A percentile compares a stretch with the other conserved stretches of the same genome.
Evolutionary conservation across 2,888 invertebrate species (phyloP).

Genomic region (Ectemnius lituratus): DNA sequence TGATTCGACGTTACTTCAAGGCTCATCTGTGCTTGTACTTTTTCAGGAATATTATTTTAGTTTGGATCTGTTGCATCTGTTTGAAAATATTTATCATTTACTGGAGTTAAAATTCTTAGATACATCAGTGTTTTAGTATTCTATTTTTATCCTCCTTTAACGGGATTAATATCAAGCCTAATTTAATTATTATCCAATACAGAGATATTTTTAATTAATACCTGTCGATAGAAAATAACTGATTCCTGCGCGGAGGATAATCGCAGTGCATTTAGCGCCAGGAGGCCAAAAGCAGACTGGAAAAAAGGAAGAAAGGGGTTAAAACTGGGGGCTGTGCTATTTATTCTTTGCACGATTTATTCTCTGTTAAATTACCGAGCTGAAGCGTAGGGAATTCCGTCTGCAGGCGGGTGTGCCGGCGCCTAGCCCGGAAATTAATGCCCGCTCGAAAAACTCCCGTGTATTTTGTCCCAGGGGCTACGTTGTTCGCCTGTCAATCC

Average conservation of each 20-base stretch:
- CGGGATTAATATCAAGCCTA: no score
- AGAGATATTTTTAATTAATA: no score
- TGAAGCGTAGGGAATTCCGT: slow-evolving; percentile 2
- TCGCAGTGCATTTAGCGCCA: background rate
- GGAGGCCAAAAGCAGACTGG: background rate
- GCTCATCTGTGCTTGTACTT: no score
- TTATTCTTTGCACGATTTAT: slow-evolving; percentile 6
- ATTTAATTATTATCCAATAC: no score
- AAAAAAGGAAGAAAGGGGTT: background rate
- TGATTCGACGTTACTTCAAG: no score
- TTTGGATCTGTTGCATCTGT: no score
- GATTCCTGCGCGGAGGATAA: background rate
- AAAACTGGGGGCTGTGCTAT: background rate
- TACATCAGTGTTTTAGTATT: no score
- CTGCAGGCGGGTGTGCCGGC: background rate
- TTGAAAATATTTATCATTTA: no score
- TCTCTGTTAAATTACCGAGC: background rate
- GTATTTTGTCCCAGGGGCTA: slow-evolving; percentile 1
- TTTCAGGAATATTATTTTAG: no score
- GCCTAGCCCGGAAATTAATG: background rate
- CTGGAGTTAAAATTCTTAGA: no score
- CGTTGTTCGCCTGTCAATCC: slow-evolving; percentile 6
- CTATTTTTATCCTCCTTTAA: no score
- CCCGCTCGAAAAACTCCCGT: slow-evolving; percentile 1
- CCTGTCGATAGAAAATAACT: no score